Percentiles rank a stretch among this genome's conserved stretches.
Evolutionary conservation across 2,797 vertebrate species (phyloP).

Genomic region (Rhynchotus rufescens): DNA sequence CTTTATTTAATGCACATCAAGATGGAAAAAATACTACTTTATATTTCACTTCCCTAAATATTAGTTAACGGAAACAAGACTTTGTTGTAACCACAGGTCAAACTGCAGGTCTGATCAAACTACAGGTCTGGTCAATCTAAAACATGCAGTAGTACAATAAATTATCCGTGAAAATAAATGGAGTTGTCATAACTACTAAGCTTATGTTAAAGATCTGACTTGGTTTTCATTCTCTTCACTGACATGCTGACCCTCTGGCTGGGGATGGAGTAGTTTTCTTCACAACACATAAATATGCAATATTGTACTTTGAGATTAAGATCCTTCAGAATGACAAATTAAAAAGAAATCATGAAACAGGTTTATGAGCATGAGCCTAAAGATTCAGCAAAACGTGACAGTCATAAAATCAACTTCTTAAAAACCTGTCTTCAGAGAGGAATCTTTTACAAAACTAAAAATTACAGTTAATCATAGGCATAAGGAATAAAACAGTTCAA

Average conservation of each 20-base stretch:
- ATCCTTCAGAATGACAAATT: neutral
- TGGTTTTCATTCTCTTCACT: neutral
- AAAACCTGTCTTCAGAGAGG: neutral
- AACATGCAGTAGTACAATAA: neutral
- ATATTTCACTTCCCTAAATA: conserved; percentile 25
- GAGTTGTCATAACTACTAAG: neutral
- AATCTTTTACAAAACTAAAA: neutral
- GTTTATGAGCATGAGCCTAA: neutral
- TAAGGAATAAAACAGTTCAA: neutral
- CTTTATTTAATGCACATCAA: conserved; percentile 11
- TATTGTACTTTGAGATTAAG: neutral
- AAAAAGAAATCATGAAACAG: neutral
- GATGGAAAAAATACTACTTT: neutral
- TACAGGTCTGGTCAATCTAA: too few relatives aligned
- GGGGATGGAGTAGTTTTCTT: neutral
- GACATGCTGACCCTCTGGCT: neutral
- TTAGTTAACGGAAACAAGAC: conserved; percentile 16
- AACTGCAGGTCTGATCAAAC: too few relatives aligned
- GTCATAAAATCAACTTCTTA: neutral
- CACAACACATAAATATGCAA: neutral
- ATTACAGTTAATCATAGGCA: neutral
- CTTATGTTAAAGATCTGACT: conserved; percentile 21
- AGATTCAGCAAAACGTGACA: neutral
- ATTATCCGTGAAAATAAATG: too few relatives aligned
- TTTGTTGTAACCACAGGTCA: neutral